These are phyloP conservation scores for Heterodera filipjevi DNA, from an alignment of 2,888 invertebrate genomes.

Conservation along the genomic window DNA sequence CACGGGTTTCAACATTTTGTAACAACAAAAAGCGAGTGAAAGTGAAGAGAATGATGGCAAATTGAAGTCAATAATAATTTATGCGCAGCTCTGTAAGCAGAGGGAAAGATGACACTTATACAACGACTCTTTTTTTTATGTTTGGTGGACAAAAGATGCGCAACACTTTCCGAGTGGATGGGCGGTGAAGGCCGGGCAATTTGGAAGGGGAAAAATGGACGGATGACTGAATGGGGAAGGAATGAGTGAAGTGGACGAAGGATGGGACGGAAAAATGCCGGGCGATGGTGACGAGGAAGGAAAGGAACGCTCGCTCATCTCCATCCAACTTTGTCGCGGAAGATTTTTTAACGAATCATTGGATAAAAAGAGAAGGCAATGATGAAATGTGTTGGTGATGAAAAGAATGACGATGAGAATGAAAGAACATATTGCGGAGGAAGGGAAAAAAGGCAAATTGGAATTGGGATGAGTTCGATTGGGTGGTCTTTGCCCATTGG, in stretches of 20 bases:
- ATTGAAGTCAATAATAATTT: neutral
- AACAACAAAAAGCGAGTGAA: neutral
- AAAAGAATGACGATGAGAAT: neutral
- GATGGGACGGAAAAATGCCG: neutral
- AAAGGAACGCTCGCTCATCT: neutral
- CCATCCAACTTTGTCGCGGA: neutral
- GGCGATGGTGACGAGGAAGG: neutral
- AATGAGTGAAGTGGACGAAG: neutral
- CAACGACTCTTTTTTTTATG: neutral
- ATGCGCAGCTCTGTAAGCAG: neutral
- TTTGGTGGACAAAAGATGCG: conserved; percentile 8
- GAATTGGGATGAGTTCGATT: neutral
- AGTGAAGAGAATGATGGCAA: neutral
- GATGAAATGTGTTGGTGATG: neutral
- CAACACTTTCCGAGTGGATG: conserved; percentile 6
- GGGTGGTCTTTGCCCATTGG: neutral
- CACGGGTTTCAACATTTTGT: conserved; percentile 34
- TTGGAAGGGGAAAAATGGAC: neutral
- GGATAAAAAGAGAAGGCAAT: neutral
- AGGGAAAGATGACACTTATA: neutral
- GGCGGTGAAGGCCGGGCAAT: neutral
- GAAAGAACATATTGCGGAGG: neutral
- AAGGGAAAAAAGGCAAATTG: neutral
- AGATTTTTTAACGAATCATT: neutral
- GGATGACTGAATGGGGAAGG: neutral